These are phyloP conservation scores for Malurus splendens DNA, from an alignment of 2,797 vertebrate genomes.

Conservation along the genomic window DNA sequence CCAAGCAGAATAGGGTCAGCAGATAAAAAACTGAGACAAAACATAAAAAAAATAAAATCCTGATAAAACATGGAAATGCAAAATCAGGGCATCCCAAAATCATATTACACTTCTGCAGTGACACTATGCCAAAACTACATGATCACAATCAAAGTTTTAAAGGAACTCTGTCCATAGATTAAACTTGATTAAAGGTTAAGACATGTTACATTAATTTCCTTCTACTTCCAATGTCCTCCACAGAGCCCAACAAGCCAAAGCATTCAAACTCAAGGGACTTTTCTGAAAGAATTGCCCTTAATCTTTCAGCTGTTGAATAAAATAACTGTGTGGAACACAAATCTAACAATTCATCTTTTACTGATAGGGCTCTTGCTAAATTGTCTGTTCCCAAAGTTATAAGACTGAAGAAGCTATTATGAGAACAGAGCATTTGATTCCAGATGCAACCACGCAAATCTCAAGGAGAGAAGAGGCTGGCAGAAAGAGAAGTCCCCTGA, in stretches of 20 bases:
- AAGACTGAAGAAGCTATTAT: constrained; percentile 31
- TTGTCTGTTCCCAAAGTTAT: constrained; percentile 9
- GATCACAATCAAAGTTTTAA: neutral
- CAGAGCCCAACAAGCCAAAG: neutral
- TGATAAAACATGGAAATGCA: neutral
- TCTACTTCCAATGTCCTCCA: neutral
- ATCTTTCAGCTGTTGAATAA: constrained; percentile 30
- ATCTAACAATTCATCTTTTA: constrained; percentile 29
- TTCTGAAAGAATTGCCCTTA: constrained; percentile 2
- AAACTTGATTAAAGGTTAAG: neutral
- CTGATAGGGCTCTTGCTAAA: neutral
- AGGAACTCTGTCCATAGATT: neutral
- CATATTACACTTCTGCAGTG: neutral
- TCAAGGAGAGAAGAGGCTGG: constrained; percentile 4
- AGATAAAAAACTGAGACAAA: neutral
- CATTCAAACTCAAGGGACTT: neutral
- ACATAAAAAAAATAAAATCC: neutral
- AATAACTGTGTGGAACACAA: constrained; percentile 9
- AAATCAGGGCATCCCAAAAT: neutral
- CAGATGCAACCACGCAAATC: neutral
- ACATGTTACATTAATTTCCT: neutral
- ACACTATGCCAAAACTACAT: neutral
- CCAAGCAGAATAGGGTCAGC: neutral
- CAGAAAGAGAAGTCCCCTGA: constrained; percentile 19
- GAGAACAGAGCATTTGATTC: constrained; percentile 22